Base-by-base conservation (phyloP, 2,113 vertebrate species). In the Aptenodytes forsteri region DNA sequence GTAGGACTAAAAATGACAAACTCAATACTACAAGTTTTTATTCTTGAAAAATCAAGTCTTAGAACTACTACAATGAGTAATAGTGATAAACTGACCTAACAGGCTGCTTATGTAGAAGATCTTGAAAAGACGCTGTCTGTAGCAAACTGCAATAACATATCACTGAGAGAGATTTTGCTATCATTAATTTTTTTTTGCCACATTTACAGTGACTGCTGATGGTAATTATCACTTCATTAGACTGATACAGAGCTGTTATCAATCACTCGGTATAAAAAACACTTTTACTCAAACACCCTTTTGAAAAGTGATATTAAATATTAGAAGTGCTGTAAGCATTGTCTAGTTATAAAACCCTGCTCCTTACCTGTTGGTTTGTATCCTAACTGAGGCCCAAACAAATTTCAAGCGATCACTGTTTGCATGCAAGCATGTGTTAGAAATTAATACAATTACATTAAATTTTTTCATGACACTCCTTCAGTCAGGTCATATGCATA, bases 161-260 rank as follows among this genome's bases (percentile, higher is more conserved):
- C 38, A 83, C 61, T 71, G 29, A 58, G 17, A 89, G 22, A 76
- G 80, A 83, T n/a, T 58, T 44, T 75, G 58, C 73, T 88, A 38
- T 59, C 17, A 8, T 34, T 92, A 66, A 20, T 49, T 70, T 83
- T 46, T 85, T 78, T 85, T 96, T 80, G 69, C 13, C 93, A 87
- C 90, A 88, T 94, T 89, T 89, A 52, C 78, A 91, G 49, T 83
- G 77, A 79, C 42, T 67, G 40, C 50, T 73, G 56, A 66, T 44
- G 47, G 30, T 7, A 79, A 81, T 89, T 91, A 55, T 64, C 47
- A 58, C 58, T 49, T 88, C 69, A 82, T 59, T 34, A 79, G 16
- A 14, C 29, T 40, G 76, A 66, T 32, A 42, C 12, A 71, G 32
- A 36, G 29, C 75, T 85, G 40, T 70, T 54, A 46, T 34, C 34